phyloP scores from a whole-genome alignment of 2,113 vertebrate genomes.

The Oxyura jamaicensis region DNA sequence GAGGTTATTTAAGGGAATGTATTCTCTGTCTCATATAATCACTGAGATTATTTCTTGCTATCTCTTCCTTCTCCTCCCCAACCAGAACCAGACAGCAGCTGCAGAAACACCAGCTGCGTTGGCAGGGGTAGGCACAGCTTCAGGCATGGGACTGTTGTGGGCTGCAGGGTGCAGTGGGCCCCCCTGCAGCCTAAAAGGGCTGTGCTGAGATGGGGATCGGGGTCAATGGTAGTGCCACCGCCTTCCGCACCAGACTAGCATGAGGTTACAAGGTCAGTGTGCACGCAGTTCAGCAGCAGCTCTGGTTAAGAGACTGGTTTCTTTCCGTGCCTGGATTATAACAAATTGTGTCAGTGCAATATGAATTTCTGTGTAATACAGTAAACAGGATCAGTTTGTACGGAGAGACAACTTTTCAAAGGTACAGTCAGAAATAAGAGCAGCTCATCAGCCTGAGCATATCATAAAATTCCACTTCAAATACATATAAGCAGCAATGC shows the following conservation, averaged over 20 bases:
- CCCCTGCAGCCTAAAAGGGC: background rate
- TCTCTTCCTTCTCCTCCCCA: constrained; percentile 20
- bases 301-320: background rate
- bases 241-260: background rate
- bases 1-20: constrained; percentile 44
- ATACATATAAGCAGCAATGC: background rate
- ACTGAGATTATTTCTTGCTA: constrained; percentile 41
- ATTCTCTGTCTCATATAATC: constrained; percentile 40
- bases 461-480: background rate
- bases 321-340: background rate
- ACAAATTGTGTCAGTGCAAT: background rate
- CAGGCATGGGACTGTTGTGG: accelerated
- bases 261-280: background rate
- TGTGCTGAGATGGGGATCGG: background rate
- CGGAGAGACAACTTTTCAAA: background rate
- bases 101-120: background rate
- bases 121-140: background rate
- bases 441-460: background rate
- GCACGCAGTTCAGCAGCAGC: background rate
- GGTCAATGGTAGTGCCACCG: background rate
- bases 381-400: background rate
- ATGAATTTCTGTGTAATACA: background rate
- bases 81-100: background rate
- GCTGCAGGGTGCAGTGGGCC: accelerated
- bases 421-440: background rate